Evolutionary conservation across 2,113 vertebrate species (phyloP).

Genomic region (Gulo gulo): DNA sequence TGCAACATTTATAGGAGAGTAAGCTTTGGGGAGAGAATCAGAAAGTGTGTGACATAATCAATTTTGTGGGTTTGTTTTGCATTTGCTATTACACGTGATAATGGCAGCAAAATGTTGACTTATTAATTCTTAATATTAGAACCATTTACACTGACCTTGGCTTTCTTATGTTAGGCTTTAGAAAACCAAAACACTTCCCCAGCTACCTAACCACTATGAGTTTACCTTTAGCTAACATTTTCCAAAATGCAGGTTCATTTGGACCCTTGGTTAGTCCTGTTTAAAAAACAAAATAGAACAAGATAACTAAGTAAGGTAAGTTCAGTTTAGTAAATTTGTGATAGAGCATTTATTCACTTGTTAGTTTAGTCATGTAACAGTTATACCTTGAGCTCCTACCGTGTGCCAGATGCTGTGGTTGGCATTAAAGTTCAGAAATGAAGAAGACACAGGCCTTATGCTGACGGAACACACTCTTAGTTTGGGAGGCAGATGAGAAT

Average conservation of each 20-base stretch:
- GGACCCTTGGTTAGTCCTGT: conserved; percentile 42
- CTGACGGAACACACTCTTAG: neutral
- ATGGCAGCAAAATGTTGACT: neutral
- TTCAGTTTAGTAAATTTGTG: neutral
- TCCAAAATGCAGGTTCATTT: conserved; percentile 67
- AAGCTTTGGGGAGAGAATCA: neutral
- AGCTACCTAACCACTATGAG: neutral
- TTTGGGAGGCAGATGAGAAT: neutral
- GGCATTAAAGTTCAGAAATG: neutral
- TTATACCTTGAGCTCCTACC: neutral
- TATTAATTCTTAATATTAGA: neutral
- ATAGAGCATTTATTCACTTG: neutral
- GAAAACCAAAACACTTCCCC: conserved; percentile 48
- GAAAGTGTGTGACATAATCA: neutral
- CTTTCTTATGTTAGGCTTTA: conserved; percentile 22
- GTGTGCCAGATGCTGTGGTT: neutral
- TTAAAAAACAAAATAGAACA: conserved; percentile 49
- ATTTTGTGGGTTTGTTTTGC: neutral
- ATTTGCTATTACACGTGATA: neutral
- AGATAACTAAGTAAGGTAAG: conserved; percentile 33
- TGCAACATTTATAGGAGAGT: neutral
- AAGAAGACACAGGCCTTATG: neutral
- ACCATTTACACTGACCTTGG: neutral
- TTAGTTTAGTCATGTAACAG: conserved; percentile 3
- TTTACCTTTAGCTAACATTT: conserved; percentile 69